Base-by-base conservation (phyloP, 2,888 invertebrate genomes). In the Drosophila borealis region DNA sequence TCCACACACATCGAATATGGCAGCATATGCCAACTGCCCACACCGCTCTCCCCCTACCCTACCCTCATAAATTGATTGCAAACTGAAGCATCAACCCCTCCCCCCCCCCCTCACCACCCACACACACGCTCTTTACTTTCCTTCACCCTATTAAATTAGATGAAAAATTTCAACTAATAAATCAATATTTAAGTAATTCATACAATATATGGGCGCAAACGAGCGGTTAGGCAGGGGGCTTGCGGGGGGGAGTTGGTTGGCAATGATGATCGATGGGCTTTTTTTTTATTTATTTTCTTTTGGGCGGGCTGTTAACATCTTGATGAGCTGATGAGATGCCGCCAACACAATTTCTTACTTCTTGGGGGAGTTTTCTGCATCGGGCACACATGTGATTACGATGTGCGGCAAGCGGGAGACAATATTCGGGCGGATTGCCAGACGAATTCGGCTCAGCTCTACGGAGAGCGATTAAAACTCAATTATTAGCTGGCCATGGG, bases 151-250 rank as follows among this genome's bases (percentile, higher is more conserved):
- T 78, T 78, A 73, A 83, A 78, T 83, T 86, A 81, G 73, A 81
- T 78, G 70, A 69, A 74, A 64, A 73, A 71, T 81, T 75, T 79
- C 65, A 70, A 73, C 75, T 83, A 86, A 83, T 83, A 83, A 83
- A 83, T 83, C 83, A 83, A 83, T 83, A 86, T 80, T 76, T 83
- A 71, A 83, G 86, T 86, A 83, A 83, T 86, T 83, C 70, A 83
- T 81, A 76, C 68, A 78, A 81, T 78, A 80, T 80, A 57, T 54
- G 62, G 45, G 42, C 14, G 39, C 55, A 4, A 8, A 29, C n/a
- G n/a, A 34, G 6, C 2, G 14, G 13, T 4, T 48, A 8, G 8
- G 25, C 25, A 8, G 25, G 25, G 25, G 25, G 25, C 8, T 8
- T 29, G 25, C 10, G 21, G 45, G 5, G 19, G 56, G 55, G 51